Percentiles rank a stretch among this genome's conserved stretches.
phyloP scores from a whole-genome alignment of 2,113 vertebrate genomes.

The Butastur rufipennis region DNA sequence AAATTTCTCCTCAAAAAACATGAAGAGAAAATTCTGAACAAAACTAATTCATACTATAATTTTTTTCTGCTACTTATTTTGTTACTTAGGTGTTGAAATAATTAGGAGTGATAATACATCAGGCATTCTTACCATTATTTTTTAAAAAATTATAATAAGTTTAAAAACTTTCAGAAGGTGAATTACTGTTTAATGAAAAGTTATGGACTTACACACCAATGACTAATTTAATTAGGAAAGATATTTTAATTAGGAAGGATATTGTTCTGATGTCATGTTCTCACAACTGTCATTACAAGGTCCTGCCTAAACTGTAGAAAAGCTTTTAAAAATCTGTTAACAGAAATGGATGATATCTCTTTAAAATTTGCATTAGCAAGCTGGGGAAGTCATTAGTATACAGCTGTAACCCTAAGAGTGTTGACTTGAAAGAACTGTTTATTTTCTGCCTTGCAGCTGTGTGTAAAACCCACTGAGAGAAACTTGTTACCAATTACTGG shows the following conservation, averaged over 20 bases:
- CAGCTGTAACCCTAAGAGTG: conserved; percentile 48
- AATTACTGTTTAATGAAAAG: not conserved
- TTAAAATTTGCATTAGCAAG: conserved; percentile 37
- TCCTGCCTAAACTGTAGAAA: not conserved
- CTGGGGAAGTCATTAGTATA: conserved; percentile 40
- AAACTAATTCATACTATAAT: not conserved
- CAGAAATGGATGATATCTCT: conserved; percentile 12
- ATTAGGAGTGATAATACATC: not conserved
- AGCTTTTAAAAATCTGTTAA: not conserved
- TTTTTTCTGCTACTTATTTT: not conserved
- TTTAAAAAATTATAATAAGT: not conserved
- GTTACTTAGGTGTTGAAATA: not conserved
- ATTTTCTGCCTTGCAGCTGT: conserved; percentile 67
- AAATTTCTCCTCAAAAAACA: not conserved
- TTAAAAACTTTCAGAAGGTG: not conserved
- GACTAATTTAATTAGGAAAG: not conserved
- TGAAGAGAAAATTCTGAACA: not conserved
- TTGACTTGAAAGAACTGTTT: conserved; percentile 62
- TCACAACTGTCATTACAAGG: not conserved
- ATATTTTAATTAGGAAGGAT: not conserved
- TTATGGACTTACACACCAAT: not conserved
- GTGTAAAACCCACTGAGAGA: conserved; percentile 65
- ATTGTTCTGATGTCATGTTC: not conserved
- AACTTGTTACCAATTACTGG: conserved; percentile 66
- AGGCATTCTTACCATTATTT: not conserved